Evolutionary conservation across 2,797 vertebrate species (phyloP), one percentile per base, ranked within the genome.

Genomic region (Cichlasoma orientale): DNA sequence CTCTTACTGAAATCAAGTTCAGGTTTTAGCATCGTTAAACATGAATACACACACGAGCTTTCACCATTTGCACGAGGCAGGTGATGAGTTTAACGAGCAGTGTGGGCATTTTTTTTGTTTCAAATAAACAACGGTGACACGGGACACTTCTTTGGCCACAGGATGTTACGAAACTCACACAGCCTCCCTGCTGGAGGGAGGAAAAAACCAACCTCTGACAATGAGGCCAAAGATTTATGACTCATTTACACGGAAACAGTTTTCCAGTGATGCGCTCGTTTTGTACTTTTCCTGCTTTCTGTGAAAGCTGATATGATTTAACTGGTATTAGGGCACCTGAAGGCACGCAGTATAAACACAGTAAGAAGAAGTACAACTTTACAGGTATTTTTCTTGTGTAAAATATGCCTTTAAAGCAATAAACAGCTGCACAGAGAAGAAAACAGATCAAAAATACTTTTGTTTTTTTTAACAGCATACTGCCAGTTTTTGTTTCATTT

Each of bases 231-330:
- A 76, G 12, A 71, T 74, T 59, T 38, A 47, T 86, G 83, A 84
- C 7, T 80, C 57, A 79, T 27, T 78, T 11, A 73, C 0, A 69
- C 0, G 10, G 59, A 83, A 85, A 80, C 53, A 38, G 41, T 50
- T 68, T 29, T 68, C 61, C 41, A 50, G 23, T 47, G 23, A 29
- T 47, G 41, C 21, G 13, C 16, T 73, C 2, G 18, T 5, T 5
- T 6, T 77, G 86, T 75, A 55, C 70, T 87, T 87, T 36, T 83
- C 85, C 77, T 77, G 14, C 33, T 63, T 47, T 54, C 6, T 6
- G 2, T 56, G 72, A 8, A 79, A 6, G 29, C 19, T 4, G 1
- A 52, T 36, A 19, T 23, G 61, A 66, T 44, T 47, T 19, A 50
- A 47, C 41, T 66, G 5, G 61, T 47, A 68, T 68, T 68, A 68